Base-by-base conservation (phyloP, 2,113 vertebrate genomes). In the Polypterus bichir region DNA sequence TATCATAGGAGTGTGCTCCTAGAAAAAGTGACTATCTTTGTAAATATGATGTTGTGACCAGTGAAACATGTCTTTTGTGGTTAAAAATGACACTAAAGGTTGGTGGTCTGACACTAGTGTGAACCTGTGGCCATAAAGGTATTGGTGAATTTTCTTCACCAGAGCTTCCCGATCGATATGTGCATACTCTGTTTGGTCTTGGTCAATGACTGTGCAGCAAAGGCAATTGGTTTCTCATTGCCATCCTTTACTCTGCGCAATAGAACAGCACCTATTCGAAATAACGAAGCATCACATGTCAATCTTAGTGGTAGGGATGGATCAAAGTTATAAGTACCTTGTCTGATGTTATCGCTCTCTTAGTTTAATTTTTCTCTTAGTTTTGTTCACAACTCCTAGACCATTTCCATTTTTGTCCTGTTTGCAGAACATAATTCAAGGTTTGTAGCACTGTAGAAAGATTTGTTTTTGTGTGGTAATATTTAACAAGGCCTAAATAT, bases 301-400 rank as follows among this genome's bases (percentile, higher is more conserved):
- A 63, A 48, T 1, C 45, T 8, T 7, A 63, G 48, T 6, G 48
- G 60, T 8, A 44, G 10, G 6, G 27, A 11, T 5, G 51, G 59
- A 52, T 68, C 27, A 59, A 60, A 64, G 9, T 65, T 9, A 62
- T 65, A 2, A 66, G 48, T 8, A 69, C 57, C 4, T 66, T 44
- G 7, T 64, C 62, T 52, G 46, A 65, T 3, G 62, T 63, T 3
- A 65, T 60, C n/a, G 65, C 5, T 48, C 44, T 8, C 45, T 62
- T 66, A 10, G 57, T 27, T 27, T 27, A 27, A 27, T 27, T 45
- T 47, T 56, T 7, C 3, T 62, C 27, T 27, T 80, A 79, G 81
- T 27, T 27, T 27, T 27, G 27, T 27, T 27, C 27, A 27, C 27
- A 27, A 27, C 27, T 3, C 10, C 11, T 57, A 27, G 27, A 27